Evolutionary conservation across 2,797 vertebrate genomes (phyloP).

Genomic region (Nannoperca australis): DNA sequence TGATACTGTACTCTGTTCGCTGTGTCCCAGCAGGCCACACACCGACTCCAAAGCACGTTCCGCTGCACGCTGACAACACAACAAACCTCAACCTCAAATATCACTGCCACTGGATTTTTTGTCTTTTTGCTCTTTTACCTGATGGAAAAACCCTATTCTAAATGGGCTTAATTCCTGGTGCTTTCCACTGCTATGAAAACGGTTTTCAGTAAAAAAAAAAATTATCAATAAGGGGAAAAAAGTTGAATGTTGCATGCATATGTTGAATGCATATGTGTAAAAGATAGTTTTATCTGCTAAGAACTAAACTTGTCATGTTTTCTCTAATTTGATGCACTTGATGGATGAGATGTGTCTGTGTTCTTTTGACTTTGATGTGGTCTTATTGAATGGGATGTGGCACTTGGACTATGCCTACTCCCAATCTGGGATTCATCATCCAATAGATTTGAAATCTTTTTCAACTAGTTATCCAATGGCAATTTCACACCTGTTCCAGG

Average conservation of each 20-base stretch:
- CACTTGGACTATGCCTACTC: too few relatives aligned
- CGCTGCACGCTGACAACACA: constrained; percentile 28
- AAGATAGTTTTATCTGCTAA: neutral
- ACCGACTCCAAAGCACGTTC: constrained; percentile 22
- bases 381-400: too few relatives aligned
- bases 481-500: too few relatives aligned
- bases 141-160: constrained; percentile 25
- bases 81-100: constrained; percentile 48
- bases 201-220: neutral
- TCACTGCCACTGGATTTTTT: constrained; percentile 7
- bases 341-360: too few relatives aligned
- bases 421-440: too few relatives aligned
- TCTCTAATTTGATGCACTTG: too few relatives aligned
- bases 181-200: constrained; percentile 2
- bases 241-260: neutral
- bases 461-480: too few relatives aligned
- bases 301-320: too few relatives aligned
- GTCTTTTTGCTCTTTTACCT: constrained; percentile 3
- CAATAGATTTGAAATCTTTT: too few relatives aligned
- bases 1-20: constrained; percentile 14
- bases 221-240: constrained; percentile 1
- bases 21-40: constrained; percentile 41
- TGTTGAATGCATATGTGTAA: neutral
- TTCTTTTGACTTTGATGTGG: too few relatives aligned
- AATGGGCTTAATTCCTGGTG: neutral